A percentile compares a stretch with the other conserved stretches of the same genome.
Conservation (phyloP, 2,113 vertebrate species). For the Brachirus orientalis region DNA sequence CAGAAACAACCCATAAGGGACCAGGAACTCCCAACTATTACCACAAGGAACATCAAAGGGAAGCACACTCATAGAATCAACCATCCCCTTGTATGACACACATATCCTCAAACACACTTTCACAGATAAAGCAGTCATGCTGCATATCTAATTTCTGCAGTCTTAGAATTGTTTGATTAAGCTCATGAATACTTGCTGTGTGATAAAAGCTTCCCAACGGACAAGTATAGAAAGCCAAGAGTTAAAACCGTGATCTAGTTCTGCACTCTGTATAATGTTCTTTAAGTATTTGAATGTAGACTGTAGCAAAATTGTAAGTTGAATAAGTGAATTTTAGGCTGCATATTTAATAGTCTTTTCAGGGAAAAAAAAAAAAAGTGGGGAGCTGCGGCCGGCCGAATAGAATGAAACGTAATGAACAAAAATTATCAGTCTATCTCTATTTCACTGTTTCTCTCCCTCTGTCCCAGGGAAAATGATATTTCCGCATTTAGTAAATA, state of each 20-base stretch:
- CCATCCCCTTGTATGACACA: conserved; percentile 35
- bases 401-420: conserved; percentile 57
- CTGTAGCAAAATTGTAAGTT: conserved; percentile 57
- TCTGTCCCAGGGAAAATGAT: conserved; percentile 60
- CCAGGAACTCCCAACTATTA: conserved; percentile 47
- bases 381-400: conserved; percentile 27
- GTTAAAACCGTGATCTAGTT: conserved; percentile 28
- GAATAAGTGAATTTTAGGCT: conserved; percentile 54
- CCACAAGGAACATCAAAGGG: conserved; percentile 57
- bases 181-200: conserved; percentile 28
- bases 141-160: conserved; percentile 46
- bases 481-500: conserved; percentile 72
- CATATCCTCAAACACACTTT: conserved; percentile 9
- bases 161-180: conserved; percentile 28
- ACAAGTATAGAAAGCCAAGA: conserved; percentile 40
- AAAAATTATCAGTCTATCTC: conserved; percentile 41
- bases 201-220: conserved; percentile 38
- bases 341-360: conserved; percentile 63
- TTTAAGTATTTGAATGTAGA: conserved; percentile 59
- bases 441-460: conserved; percentile 30
- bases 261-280: conserved; percentile 35
- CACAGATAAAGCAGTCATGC: conserved; percentile 27
- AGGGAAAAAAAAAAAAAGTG: conserved; percentile 14
- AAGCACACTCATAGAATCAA: conserved; percentile 47
- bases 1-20: conserved; percentile 27